phyloP scores from a whole-genome alignment of 2,888 invertebrate species.

The Xestia ashworthii region DNA sequence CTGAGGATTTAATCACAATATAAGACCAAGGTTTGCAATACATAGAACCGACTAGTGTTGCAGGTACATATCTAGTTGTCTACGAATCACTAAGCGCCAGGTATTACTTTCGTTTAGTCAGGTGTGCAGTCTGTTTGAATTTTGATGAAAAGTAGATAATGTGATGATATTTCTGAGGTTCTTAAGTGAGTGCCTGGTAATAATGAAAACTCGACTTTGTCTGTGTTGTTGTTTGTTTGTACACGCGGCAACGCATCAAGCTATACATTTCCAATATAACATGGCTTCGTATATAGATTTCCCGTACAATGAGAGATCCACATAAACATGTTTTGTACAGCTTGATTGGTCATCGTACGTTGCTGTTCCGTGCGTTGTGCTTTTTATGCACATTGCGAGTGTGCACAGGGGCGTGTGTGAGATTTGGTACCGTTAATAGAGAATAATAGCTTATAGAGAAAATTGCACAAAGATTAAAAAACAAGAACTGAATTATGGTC shows the following conservation, averaged over 20 bases:
- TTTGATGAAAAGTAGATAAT: neutral
- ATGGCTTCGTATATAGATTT: no score
- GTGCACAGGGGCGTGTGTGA: neutral
- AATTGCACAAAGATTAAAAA: neutral
- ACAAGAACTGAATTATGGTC: neutral
- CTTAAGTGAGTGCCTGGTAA: neutral
- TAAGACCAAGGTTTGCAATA: neutral
- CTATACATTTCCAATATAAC: no score
- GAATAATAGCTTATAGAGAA: neutral
- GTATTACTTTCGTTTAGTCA: neutral
- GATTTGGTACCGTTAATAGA: neutral
- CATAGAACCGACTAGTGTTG: neutral
- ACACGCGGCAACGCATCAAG: no score
- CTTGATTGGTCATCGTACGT: no score
- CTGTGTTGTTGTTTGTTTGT: no score
- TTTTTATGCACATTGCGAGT: neutral
- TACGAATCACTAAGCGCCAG: neutral
- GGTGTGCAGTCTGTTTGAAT: neutral
- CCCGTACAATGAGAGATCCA: no score
- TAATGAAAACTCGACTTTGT: neutral
- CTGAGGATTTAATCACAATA: conserved; percentile 3
- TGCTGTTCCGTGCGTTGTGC: neutral
- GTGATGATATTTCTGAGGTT: neutral
- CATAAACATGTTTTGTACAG: no score
- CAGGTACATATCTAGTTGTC: neutral